These are phyloP conservation scores for Motacilla alba DNA, from an alignment of 2,113 vertebrate genomes.

Conservation along the genomic window DNA sequence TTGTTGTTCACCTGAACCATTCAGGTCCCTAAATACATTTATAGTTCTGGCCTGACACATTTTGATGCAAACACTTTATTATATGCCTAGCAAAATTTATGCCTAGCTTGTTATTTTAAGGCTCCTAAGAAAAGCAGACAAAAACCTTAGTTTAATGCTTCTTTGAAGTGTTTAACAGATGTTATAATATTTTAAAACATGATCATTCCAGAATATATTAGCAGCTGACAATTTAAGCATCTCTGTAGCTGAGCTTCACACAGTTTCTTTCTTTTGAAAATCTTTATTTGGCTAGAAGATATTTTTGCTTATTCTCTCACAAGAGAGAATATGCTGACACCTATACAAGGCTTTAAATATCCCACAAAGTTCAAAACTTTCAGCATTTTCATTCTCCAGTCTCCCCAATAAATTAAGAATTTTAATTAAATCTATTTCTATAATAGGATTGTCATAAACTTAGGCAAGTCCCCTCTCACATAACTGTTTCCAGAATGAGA, in stretches of 20 bases:
- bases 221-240: not conserved
- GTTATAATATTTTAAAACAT: not conserved
- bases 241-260: not conserved
- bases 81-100: not conserved
- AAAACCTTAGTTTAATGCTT: not conserved
- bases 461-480: not conserved
- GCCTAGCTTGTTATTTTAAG: not conserved
- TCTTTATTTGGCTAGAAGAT: not conserved
- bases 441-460: not conserved
- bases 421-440: slow-evolving; percentile 8
- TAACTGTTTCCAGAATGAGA: not conserved
- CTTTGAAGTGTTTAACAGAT: not conserved
- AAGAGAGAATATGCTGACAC: not conserved
- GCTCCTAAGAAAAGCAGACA: not conserved
- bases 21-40: not conserved
- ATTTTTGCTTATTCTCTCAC: not conserved
- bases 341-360: not conserved
- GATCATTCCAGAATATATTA: not conserved
- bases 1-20: not conserved
- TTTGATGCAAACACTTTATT: not conserved
- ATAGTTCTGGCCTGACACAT: not conserved
- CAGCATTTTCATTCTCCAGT: not conserved
- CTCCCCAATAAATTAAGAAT: not conserved
- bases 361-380: not conserved
- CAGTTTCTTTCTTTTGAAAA: not conserved